These are phyloP conservation scores for Epizoanthus ramosus DNA, from an alignment of 92 coral and sea anemone genomes.

Conservation along the genomic window DNA sequence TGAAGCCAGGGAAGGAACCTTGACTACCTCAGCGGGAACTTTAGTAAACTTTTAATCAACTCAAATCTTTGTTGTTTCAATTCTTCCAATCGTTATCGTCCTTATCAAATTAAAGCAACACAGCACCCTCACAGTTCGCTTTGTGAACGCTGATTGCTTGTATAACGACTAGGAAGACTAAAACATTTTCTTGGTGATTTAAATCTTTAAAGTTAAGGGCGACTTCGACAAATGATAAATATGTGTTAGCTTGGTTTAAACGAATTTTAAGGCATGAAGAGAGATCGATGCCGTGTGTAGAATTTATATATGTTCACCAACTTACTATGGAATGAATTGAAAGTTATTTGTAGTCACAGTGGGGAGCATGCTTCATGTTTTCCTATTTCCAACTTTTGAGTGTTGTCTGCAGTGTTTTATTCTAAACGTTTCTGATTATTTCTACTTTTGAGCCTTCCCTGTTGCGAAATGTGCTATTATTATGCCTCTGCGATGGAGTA, in stretches of 20 bases:
- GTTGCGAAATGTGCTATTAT: background rate
- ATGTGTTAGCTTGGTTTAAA: background rate
- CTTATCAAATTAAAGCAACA: slow-evolving; percentile 9
- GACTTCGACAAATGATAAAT: background rate
- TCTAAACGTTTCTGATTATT: slow-evolving; percentile 7
- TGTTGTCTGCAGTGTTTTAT: slow-evolving; percentile 11
- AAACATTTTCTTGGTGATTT: background rate
- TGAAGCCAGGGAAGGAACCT: background rate
- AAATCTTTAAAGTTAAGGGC: background rate
- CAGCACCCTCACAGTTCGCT: background rate
- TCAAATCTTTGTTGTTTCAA: background rate
- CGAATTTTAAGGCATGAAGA: background rate
- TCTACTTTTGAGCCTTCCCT: background rate
- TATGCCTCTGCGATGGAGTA: background rate
- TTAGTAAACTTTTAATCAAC: background rate
- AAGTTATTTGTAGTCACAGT: slow-evolving; percentile 27
- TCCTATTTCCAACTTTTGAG: background rate
- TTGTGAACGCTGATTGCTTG: background rate
- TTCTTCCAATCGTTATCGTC: background rate
- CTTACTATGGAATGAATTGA: slow-evolving; percentile 7
- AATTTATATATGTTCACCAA: background rate
- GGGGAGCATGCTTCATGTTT: background rate
- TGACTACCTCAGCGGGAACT: background rate
- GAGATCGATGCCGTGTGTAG: background rate
- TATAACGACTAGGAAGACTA: background rate